Evolutionary conservation across 2,888 invertebrate species (phyloP).

Genomic region (Omphaloscelis lunosa): DNA sequence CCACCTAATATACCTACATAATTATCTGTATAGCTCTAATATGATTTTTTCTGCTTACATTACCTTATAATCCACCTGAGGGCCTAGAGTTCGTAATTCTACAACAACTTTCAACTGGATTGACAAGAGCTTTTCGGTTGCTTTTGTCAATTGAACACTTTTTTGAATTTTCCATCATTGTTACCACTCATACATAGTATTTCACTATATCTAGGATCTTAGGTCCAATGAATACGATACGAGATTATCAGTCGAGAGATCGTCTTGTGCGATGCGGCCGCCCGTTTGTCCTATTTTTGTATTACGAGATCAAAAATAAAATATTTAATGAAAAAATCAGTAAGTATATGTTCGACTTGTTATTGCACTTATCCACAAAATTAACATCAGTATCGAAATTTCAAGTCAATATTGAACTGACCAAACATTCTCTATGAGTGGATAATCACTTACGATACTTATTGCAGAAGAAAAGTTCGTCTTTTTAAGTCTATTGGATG

Average conservation of each 20-base stretch:
- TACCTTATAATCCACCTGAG: too few relatives aligned
- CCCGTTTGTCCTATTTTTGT: neutral
- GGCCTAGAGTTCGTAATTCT: too few relatives aligned
- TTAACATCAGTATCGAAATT: neutral
- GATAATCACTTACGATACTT: neutral
- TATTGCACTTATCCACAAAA: neutral
- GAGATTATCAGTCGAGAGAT: neutral
- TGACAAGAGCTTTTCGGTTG: too few relatives aligned
- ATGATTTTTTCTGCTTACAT: too few relatives aligned
- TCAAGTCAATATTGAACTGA: neutral
- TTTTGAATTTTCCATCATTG: too few relatives aligned
- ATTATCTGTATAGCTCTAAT: too few relatives aligned
- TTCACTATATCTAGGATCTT: too few relatives aligned
- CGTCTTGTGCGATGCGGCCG: neutral
- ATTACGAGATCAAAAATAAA: neutral
- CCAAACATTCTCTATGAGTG: neutral
- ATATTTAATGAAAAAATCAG: neutral
- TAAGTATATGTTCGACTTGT: neutral
- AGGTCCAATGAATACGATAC: too few relatives aligned
- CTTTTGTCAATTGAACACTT: too few relatives aligned
- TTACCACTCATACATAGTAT: too few relatives aligned
- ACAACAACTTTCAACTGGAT: too few relatives aligned
- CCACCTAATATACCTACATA: too few relatives aligned
- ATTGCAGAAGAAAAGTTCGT: neutral
- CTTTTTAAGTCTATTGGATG: neutral